Evolutionary conservation across 1,140 invertebrate genomes (phyloP), one percentile per base, ranked within the genome.

Genomic region (Conopomorpha cramerella): DNA sequence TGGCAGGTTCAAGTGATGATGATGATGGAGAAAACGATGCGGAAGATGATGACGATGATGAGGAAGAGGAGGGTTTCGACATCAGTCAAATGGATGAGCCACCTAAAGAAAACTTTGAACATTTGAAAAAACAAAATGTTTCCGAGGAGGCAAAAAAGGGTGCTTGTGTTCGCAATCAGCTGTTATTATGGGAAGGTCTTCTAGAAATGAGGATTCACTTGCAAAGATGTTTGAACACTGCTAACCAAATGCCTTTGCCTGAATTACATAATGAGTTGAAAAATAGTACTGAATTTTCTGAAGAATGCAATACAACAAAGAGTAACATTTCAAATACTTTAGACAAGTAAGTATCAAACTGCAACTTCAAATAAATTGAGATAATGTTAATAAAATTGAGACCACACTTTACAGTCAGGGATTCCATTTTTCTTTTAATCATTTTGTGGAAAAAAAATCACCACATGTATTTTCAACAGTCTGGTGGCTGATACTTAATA

Each of bases 201-300:
- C 54, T 95, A 11, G 91, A 96, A 68, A 78, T 86, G 51, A 79
- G 93, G 45, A 95, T 96, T 43, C 87, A 90, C 51, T 61, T 95
- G 2, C 93, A 96, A 60, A 92, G 92, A 64, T 83, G 86, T 51
- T 56, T 94, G 17, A 59, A 80, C 30, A 79, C 80, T 15, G 82
- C 85, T 2, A 96, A 96, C 71, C 84, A 85, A 53, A 79, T 95
- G 62, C 93, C 92, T 7, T 81, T 88, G 42, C 63, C 71, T 27
- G 76, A 86, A 27, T 58, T 48, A 2, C 84, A 82, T 49, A 51
- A 73, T 17, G 44, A 79, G 18, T 77, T 88, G 11, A 74, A 52
- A 45, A 58, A 38, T 30, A 55, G 51, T 55, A 57, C 64, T 39
- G 74, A 82, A 10, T 89, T 84, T 64, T 60, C 49, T 36, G 77